Evolutionary conservation across 2,797 vertebrate species (phyloP).

Genomic region (Okamejei kenojei): DNA sequence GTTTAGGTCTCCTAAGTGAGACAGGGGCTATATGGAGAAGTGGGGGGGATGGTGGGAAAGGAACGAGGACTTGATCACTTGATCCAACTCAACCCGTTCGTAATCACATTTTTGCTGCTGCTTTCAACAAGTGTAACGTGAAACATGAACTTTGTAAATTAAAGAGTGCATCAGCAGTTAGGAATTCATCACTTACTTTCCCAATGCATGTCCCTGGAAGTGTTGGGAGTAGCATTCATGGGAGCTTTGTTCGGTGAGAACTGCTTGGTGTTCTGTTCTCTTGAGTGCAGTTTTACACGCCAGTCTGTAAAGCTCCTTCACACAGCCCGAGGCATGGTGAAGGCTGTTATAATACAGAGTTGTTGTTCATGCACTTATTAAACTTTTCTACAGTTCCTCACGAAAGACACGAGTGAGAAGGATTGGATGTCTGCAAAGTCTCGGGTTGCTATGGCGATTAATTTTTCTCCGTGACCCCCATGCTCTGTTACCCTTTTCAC

Average conservation of each 20-base stretch:
- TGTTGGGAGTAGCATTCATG: neutral
- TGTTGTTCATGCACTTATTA: neutral
- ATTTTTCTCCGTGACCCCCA: conserved; percentile 26
- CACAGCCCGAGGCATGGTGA: neutral
- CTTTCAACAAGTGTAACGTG: neutral
- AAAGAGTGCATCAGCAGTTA: neutral
- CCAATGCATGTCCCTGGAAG: too few relatives aligned
- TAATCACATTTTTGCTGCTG: neutral
- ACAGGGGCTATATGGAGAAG: too few relatives aligned
- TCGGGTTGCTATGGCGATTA: conserved; percentile 41
- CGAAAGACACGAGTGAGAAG: conserved; percentile 45
- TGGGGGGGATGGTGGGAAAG: too few relatives aligned
- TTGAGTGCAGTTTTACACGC: neutral
- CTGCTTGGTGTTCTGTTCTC: neutral
- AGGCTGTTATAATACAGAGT: neutral
- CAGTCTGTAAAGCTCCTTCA: neutral
- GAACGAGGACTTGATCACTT: too few relatives aligned
- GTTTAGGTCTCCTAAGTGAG: too few relatives aligned
- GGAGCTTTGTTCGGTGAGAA: neutral
- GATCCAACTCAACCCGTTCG: too few relatives aligned
- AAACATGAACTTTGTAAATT: neutral
- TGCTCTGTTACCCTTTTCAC: conserved; percentile 38
- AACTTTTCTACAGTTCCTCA: conserved; percentile 1
- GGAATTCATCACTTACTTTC: neutral
- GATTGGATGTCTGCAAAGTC: conserved; percentile 47